Conservation (phyloP, 2,888 invertebrate genomes). For the Pollenia labialis region DNA sequence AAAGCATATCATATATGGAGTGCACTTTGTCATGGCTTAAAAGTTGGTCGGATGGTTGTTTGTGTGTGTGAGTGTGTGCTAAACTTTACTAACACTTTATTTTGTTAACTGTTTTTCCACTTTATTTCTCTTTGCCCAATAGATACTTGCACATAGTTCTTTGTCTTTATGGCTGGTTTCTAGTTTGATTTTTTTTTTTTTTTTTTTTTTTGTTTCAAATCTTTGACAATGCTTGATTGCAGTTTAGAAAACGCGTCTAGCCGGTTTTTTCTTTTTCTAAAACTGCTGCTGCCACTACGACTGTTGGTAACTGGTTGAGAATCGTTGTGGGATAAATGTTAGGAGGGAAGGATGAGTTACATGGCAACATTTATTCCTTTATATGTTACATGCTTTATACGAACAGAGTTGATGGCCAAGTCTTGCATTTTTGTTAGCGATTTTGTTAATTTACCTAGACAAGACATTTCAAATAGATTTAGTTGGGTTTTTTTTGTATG, state of each 20-base stretch:
- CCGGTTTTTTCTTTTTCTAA: constrained; percentile 53
- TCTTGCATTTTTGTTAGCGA: constrained; percentile 4
- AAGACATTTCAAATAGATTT: constrained; percentile 30
- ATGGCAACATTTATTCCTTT: constrained; percentile 1
- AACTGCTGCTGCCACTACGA: not conserved
- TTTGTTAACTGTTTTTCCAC: constrained; percentile 52
- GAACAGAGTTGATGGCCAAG: constrained; percentile 35
- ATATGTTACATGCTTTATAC: constrained; percentile 34
- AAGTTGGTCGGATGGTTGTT: constrained; percentile 5
- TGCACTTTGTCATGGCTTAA: constrained; percentile 66
- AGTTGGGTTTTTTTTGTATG: not conserved
- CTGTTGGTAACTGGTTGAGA: constrained; percentile 36
- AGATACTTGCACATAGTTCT: constrained; percentile 50
- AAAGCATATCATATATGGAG: constrained; percentile 59
- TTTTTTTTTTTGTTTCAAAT: not conserved
- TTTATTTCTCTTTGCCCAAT: constrained; percentile 23
- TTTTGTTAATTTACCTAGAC: constrained; percentile 31
- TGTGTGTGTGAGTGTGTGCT: constrained; percentile 33
- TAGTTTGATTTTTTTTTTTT: constrained; percentile 48
- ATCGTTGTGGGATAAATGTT: constrained; percentile 6
- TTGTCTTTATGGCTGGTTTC: constrained; percentile 51
- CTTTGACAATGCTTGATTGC: constrained; percentile 65
- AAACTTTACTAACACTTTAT: constrained; percentile 42
- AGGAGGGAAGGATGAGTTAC: not conserved
- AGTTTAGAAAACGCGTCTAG: constrained; percentile 73